Evolutionary conservation across 1,140 invertebrate genomes (phyloP).

Genomic region (Mycetomoellerius zeteki): DNA sequence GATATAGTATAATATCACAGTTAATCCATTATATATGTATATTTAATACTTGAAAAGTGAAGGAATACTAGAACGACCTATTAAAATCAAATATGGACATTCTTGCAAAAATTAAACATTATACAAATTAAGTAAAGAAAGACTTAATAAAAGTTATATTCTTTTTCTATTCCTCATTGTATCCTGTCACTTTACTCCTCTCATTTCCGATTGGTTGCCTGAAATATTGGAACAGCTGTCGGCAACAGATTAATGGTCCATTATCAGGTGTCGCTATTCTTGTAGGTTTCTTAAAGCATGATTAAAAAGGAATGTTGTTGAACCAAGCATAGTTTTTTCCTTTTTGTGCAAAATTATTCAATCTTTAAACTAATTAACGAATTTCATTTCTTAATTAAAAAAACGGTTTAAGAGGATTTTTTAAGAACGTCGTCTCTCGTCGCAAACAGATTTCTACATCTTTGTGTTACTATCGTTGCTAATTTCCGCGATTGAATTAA

Average conservation of each 20-base stretch:
- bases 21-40: neutral
- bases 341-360: neutral
- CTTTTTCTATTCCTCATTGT: neutral
- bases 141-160: slow-evolving; percentile 23
- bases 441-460: neutral
- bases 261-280: slow-evolving; percentile 9
- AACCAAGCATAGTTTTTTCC: neutral
- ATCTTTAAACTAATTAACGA: neutral
- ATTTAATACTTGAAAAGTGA: neutral
- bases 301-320: slow-evolving; percentile 8
- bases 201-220: slow-evolving; percentile 5
- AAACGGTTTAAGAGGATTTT: neutral
- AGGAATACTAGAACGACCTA: neutral
- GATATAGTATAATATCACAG: neutral
- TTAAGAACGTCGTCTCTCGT: neutral
- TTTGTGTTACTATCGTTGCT: slow-evolving; percentile 3
- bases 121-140: neutral
- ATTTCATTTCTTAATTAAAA: neutral
- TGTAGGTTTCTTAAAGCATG: slow-evolving; percentile 10
- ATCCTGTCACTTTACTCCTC: neutral
- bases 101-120: slow-evolving; percentile 9
- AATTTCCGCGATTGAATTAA: slow-evolving; percentile 25
- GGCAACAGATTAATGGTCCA: slow-evolving; percentile 46
- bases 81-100: neutral
- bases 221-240: slow-evolving; percentile 38